phyloP scores from a whole-genome alignment of 2,888 invertebrate species.

The Acholoe squamosa region DNA sequence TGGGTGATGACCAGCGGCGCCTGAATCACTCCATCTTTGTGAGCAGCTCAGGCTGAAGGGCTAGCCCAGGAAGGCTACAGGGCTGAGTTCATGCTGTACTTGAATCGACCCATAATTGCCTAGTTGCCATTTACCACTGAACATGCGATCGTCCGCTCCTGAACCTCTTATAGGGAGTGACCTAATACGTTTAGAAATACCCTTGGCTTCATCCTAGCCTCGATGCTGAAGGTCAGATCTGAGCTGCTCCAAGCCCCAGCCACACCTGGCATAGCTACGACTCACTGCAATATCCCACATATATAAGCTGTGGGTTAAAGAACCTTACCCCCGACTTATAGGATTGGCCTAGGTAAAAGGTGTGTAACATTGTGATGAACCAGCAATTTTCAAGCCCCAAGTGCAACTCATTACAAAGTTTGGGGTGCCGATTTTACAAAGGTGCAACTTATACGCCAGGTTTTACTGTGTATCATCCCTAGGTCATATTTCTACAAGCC shows the following conservation, averaged over 20 bases:
- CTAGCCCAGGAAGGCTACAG: not conserved
- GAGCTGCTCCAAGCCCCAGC: not conserved
- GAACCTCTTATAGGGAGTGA: not conserved
- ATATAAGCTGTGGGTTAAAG: too few relatives aligned
- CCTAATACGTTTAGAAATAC: not conserved
- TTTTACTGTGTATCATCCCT: too few relatives aligned
- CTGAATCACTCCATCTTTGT: not conserved
- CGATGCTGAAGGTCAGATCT: not conserved
- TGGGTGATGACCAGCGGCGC: too few relatives aligned
- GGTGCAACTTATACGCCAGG: too few relatives aligned
- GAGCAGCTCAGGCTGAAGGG: not conserved
- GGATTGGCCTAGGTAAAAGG: too few relatives aligned
- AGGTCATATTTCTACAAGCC: too few relatives aligned
- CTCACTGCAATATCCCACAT: too few relatives aligned
- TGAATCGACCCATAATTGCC: conserved; percentile 29
- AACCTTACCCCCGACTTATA: too few relatives aligned
- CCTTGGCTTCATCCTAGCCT: not conserved
- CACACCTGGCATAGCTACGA: not conserved
- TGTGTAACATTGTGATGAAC: too few relatives aligned
- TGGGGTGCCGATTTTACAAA: too few relatives aligned
- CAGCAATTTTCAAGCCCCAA: too few relatives aligned
- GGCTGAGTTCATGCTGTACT: not conserved
- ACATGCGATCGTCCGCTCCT: conserved; percentile 24
- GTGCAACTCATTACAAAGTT: too few relatives aligned
- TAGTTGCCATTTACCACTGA: conserved; percentile 1